Base-by-base conservation (phyloP, 2,888 invertebrate species). In the Gnatocerus cornutus region DNA sequence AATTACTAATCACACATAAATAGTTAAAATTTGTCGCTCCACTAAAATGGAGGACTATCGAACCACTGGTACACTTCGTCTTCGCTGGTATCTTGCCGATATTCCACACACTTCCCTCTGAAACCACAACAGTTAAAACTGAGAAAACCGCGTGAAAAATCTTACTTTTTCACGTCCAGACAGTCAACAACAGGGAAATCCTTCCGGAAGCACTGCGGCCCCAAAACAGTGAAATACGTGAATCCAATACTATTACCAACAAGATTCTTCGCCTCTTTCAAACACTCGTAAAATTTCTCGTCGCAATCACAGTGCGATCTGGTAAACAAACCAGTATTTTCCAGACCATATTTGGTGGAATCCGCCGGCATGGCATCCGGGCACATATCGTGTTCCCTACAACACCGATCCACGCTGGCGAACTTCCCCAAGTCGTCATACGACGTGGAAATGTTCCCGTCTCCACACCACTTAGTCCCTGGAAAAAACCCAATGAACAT, bases 391-490 rank as follows among this genome's bases (percentile, higher is more conserved):
- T 61, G 61, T 3, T 48, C 61, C 13, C 61, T 61, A 16, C 61
- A 61, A 21, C 61, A 61, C 1, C 27, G 13, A 48, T 61, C 61
- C 13, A 16, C n/a, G 0, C 9, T 10, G 10, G 61, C 27, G 16
- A 48, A 48, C 1, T 46, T 61, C 1, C 61, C 61, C 39, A 61
- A 48, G 21, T 61, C 61, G 8, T 46, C 37, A 37, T n/a, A 48
- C 12, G 46, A 46, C 5, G 5, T 41, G 1, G 53, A 29, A 9
- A 53, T 53, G 53, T 33, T 53, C 30, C 53, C 53, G 30, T 41
- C 88, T 0, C 93, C 93, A 76, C 93, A 93, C 93, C 93, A 93
- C 8, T 90, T 88, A 0, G 93, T 93, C 7, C 93, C 93, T 90
- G 12, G 21, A 61, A 55, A 55, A 69, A 59, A 59, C 9, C 39